A percentile compares a stretch with the other conserved stretches of the same genome.
Evolutionary conservation across 2,797 vertebrate genomes (phyloP).

Genomic region (Myotis vivesi): DNA sequence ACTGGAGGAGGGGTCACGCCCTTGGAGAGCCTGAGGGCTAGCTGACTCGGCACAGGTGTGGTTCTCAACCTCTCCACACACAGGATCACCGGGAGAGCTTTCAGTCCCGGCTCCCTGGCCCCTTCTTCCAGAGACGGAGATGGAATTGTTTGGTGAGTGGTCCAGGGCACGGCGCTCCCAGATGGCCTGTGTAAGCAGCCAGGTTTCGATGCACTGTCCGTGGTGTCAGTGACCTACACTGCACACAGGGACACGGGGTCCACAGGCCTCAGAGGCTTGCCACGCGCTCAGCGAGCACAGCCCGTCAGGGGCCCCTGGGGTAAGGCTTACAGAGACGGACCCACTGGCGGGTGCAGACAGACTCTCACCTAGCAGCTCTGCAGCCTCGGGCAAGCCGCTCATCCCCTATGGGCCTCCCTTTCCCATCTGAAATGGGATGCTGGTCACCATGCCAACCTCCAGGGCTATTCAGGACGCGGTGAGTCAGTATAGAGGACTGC

Average conservation of each 20-base stretch:
- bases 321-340: neutral
- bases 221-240: neutral
- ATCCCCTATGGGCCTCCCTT: neutral
- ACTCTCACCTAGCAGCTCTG: neutral
- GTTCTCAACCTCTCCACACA: neutral
- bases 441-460: neutral
- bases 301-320: too few species aligned
- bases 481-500: rapidly evolving
- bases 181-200: neutral
- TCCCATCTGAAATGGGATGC: neutral
- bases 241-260: neutral
- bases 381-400: neutral
- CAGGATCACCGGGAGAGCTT: neutral
- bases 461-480: neutral
- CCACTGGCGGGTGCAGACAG: neutral
- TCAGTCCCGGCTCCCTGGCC: neutral
- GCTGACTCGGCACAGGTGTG: neutral
- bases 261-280: neutral
- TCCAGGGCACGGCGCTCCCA: neutral
- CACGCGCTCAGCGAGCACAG: neutral
- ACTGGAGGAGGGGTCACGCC: neutral
- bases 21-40: neutral
- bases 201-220: neutral
- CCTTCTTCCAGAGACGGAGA: neutral
- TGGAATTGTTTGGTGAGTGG: neutral